Evolutionary conservation across 1,140 invertebrate genomes (phyloP).

Genomic region (Drosophila funebris): DNA sequence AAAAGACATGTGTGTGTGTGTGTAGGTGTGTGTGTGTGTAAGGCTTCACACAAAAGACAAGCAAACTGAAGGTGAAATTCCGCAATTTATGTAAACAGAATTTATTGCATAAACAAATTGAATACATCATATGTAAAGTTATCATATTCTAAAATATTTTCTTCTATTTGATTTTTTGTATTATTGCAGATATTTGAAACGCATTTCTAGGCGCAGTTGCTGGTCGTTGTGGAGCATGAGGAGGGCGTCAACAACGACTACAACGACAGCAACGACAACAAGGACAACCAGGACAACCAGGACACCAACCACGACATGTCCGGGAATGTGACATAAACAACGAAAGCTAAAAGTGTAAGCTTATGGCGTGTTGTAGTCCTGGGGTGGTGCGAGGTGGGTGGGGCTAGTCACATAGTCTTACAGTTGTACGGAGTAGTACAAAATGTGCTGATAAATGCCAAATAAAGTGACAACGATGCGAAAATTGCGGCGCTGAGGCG

Average conservation of each 20-base stretch:
- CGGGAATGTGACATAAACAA: conserved; percentile 34
- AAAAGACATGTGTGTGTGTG: background rate
- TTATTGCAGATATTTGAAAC: conserved; percentile 71
- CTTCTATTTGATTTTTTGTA: background rate
- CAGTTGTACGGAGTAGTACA: conserved; percentile 8
- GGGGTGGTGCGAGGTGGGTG: background rate
- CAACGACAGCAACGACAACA: background rate
- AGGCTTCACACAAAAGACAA: background rate
- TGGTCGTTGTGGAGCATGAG: background rate
- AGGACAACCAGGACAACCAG: background rate
- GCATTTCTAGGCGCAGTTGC: conserved; percentile 61
- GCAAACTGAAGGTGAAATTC: background rate
- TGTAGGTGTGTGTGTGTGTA: background rate
- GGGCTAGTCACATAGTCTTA: background rate
- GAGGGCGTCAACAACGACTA: background rate
- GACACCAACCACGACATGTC: background rate
- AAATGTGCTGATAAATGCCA: conserved; percentile 78
- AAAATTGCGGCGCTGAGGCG: conserved; percentile 41
- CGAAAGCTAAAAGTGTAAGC: conserved; percentile 10
- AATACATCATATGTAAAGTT: conserved; percentile 6
- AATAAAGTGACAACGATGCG: conserved; percentile 77
- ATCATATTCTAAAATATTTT: conserved; percentile 3
- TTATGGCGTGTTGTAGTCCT: background rate
- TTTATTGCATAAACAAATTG: conserved; percentile 13
- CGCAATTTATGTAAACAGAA: conserved; percentile 32